These are phyloP conservation scores for Anorthoa munda DNA, from an alignment of 2,888 invertebrate genomes.

Conservation along the genomic window DNA sequence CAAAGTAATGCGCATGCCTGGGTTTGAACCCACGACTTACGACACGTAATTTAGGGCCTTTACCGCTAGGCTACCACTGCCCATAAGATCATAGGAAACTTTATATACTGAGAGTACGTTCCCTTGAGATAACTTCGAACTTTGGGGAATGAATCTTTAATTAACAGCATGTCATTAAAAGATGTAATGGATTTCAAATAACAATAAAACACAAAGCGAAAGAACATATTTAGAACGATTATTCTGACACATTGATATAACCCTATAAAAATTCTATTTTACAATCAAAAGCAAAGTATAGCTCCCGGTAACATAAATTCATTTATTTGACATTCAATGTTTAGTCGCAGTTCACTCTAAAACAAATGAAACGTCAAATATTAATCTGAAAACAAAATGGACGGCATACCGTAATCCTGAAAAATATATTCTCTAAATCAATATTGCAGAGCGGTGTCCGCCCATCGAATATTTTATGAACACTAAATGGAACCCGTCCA, in stretches of 20 bases:
- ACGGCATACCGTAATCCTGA: conserved; percentile 33
- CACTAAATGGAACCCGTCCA: conserved; percentile 38
- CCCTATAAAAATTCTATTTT: background rate
- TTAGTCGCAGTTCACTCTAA: background rate
- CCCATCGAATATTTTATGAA: conserved; percentile 53
- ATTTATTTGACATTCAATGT: conserved; percentile 10
- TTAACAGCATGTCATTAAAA: background rate
- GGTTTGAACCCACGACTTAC: too few species aligned
- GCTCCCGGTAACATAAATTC: background rate
- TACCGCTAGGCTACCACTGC: too few species aligned
- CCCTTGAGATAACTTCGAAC: too few species aligned
- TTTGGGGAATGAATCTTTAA: background rate
- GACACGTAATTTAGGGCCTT: too few species aligned
- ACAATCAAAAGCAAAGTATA: background rate
- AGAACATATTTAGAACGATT: background rate
- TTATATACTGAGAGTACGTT: too few species aligned
- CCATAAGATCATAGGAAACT: too few species aligned
- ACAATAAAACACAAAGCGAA: background rate
- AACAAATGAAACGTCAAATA: conserved; percentile 14
- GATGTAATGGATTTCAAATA: background rate
- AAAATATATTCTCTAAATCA: conserved; percentile 53
- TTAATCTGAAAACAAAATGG: conserved; percentile 26
- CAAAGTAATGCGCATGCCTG: too few species aligned
- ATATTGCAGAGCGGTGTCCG: conserved; percentile 43
- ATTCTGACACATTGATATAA: background rate